Evolutionary conservation across 2,113 vertebrate species (phyloP).

Genomic region (Zosterops borbonicus): DNA sequence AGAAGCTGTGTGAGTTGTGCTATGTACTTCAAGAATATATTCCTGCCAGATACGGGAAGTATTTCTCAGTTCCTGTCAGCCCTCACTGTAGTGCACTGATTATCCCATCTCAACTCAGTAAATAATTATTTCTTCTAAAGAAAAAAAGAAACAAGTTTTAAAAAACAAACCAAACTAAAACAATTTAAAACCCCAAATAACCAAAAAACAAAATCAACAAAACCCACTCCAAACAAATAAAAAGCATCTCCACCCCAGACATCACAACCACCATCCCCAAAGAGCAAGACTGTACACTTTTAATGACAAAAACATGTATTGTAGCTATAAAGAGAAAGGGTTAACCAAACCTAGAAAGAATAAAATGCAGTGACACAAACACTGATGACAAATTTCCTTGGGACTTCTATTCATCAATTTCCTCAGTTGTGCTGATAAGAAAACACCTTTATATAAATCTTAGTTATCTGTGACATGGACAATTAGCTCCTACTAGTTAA

Average conservation of each 20-base stretch:
- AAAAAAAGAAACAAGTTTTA: neutral
- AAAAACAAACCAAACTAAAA: neutral
- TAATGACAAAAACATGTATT: neutral
- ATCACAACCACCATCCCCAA: fast-evolving
- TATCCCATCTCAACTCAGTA: neutral
- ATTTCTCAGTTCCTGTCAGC: neutral
- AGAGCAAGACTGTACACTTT: fast-evolving
- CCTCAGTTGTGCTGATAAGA: neutral
- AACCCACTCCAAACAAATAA: neutral
- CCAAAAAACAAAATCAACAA: neutral
- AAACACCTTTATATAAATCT: neutral
- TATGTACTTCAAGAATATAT: neutral
- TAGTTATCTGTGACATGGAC: neutral
- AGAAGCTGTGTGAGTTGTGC: neutral
- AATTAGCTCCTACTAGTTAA: neutral
- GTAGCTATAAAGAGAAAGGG: neutral
- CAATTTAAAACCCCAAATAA: neutral
- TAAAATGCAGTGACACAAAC: neutral
- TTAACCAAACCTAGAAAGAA: neutral
- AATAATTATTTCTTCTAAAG: neutral
- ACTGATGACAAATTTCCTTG: neutral
- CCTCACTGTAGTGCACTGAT: neutral
- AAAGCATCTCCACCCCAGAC: neutral
- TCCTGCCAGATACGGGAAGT: neutral
- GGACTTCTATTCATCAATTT: neutral